Conservation (phyloP, 2,797 vertebrate genomes). For the Squalus acanthias region DNA sequence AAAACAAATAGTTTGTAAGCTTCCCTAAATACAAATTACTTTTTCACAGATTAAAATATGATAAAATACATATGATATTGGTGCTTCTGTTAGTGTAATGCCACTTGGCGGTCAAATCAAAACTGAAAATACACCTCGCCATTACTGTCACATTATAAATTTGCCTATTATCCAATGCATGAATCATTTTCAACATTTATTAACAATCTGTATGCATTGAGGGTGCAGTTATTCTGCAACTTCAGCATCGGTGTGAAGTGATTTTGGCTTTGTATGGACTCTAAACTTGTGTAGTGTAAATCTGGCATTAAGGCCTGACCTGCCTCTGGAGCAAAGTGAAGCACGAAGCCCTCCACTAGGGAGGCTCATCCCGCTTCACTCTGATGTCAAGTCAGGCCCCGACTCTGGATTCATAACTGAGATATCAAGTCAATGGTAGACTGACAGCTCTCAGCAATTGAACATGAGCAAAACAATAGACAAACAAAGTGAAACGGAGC, state of each 20-base stretch:
- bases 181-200: neutral
- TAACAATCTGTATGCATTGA: neutral
- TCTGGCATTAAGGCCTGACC: neutral
- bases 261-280: neutral
- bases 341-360: neutral
- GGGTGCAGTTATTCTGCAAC: neutral
- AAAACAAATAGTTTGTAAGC: conserved; percentile 63
- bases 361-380: neutral
- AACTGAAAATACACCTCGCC: neutral
- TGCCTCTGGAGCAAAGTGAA: neutral
- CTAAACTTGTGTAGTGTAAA: neutral
- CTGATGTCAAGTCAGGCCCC: neutral
- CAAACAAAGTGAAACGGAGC: neutral
- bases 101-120: neutral
- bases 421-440: neutral
- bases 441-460: neutral
- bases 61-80: conserved; percentile 35
- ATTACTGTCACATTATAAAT: neutral
- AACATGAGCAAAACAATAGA: neutral
- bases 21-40: conserved; percentile 60
- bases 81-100: neutral
- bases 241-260: neutral
- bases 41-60: conserved; percentile 56
- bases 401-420: neutral
- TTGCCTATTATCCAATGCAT: neutral